Evolutionary conservation across 1,140 invertebrate genomes (phyloP).

Genomic region (Caenorhabditis brenneri): DNA sequence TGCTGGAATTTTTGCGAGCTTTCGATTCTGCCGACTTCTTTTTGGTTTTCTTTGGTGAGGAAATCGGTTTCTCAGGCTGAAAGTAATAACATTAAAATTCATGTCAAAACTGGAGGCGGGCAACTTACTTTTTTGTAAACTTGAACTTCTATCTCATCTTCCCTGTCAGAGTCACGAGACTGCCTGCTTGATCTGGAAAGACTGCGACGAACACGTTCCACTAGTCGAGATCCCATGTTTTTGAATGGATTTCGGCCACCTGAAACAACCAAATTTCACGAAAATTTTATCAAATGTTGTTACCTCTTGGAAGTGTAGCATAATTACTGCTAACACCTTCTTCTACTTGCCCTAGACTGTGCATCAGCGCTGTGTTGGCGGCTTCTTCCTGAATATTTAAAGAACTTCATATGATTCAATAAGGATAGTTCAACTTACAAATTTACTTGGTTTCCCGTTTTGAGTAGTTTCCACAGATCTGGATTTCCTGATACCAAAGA

Average conservation of each 20-base stretch:
- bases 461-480: constrained; percentile 59
- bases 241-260: constrained; percentile 70
- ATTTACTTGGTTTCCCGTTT: constrained; percentile 36
- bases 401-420: not conserved
- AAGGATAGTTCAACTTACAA: not conserved
- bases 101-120: not conserved
- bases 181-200: constrained; percentile 57
- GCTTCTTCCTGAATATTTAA: constrained; percentile 36
- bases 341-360: constrained; percentile 46
- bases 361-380: constrained; percentile 18
- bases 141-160: constrained; percentile 35
- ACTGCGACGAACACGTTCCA: constrained; percentile 67
- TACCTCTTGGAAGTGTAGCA: constrained; percentile 47
- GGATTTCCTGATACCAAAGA: constrained; percentile 65
- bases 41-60: constrained; percentile 51
- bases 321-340: constrained; percentile 44
- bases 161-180: constrained; percentile 26
- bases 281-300: not conserved
- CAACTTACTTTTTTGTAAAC: constrained; percentile 30
- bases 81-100: not conserved
- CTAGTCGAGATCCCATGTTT: constrained; percentile 67
- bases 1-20: constrained; percentile 46
- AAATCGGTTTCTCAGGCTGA: constrained; percentile 41
- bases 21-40: constrained; percentile 53
- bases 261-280: not conserved